Evolutionary conservation across 2,888 invertebrate genomes (phyloP).

Genomic region (Odontocolon sp.): DNA sequence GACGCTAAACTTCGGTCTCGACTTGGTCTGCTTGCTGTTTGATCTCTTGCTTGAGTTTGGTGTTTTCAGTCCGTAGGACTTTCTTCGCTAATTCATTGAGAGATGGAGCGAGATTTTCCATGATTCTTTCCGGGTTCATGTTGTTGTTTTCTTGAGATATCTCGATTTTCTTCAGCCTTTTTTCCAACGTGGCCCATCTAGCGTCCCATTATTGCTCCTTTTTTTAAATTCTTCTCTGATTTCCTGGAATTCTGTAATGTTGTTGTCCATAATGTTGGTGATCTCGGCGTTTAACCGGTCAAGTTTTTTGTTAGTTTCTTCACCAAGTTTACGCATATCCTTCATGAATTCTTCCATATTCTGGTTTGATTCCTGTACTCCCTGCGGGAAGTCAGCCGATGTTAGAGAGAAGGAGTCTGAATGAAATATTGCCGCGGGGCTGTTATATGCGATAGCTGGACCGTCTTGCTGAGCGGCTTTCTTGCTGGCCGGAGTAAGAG

Average conservation of each 20-base stretch:
- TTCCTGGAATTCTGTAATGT: background rate
- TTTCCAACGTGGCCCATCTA: background rate
- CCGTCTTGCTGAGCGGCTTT: background rate
- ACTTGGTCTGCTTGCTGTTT: background rate
- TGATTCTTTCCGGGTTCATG: background rate
- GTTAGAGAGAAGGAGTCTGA: background rate
- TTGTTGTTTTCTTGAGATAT: background rate
- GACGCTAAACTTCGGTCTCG: background rate
- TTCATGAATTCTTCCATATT: too few relatives aligned
- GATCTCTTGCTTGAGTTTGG: background rate
- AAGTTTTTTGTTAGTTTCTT: slow-evolving; percentile 2
- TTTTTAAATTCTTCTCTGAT: background rate
- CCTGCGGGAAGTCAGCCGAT: too few relatives aligned
- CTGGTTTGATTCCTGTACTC: too few relatives aligned
- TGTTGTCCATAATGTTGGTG: background rate
- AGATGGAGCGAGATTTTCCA: background rate
- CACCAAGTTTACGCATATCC: background rate
- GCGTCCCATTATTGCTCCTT: background rate
- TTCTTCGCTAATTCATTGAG: background rate
- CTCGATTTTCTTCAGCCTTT: background rate
- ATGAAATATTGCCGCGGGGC: background rate
- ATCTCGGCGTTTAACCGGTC: background rate
- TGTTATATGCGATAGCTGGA: background rate
- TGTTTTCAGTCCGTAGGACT: background rate
- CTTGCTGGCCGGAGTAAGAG: background rate